These are phyloP conservation scores for Halcyon chelicuti DNA, from an alignment of 2,797 vertebrate genomes.

Conservation along the genomic window DNA sequence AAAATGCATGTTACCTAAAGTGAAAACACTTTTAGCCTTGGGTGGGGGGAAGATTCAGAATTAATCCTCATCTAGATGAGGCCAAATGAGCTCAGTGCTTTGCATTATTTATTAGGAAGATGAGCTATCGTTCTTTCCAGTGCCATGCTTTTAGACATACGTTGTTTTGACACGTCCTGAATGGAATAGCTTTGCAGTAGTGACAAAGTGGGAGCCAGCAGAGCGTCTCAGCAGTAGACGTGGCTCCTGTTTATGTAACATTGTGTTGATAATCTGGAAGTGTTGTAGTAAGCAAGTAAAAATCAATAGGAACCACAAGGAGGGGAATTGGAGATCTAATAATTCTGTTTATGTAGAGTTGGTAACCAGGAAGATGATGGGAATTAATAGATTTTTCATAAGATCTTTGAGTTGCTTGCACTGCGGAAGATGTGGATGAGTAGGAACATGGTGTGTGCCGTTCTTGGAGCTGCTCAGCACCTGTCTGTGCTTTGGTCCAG, in stretches of 20 bases:
- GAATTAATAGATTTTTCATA: not conserved
- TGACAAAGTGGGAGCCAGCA: not conserved
- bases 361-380: not conserved
- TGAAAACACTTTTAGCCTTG: not conserved
- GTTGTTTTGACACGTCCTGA: not conserved
- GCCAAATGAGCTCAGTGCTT: not conserved
- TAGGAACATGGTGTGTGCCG: not conserved
- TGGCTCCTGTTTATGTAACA: not conserved
- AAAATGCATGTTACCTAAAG: not conserved
- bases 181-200: not conserved
- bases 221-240: not conserved
- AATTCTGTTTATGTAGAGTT: not conserved
- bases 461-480: not conserved
- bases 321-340: not conserved
- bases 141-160: not conserved
- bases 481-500: not conserved
- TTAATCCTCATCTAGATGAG: not conserved
- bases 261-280: not conserved
- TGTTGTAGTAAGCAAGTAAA: not conserved
- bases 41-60: not conserved
- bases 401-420: not conserved
- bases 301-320: not conserved
- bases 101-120: not conserved
- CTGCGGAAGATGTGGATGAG: accelerated
- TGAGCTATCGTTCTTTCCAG: not conserved